Evolutionary conservation across 2,888 invertebrate species (phyloP).

Genomic region (Cantharis lateralis): DNA sequence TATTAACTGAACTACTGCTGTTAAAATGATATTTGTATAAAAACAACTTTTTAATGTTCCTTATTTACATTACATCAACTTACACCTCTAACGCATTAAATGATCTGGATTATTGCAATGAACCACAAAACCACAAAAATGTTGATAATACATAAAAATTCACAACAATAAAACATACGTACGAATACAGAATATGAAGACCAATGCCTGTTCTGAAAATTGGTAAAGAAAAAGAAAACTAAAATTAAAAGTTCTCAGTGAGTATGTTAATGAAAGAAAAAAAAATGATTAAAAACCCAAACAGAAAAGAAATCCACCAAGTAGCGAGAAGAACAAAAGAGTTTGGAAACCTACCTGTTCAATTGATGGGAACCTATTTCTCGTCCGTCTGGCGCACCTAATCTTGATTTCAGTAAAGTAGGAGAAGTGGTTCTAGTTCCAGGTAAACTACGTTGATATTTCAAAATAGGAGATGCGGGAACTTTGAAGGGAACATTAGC

Average conservation of each 20-base stretch:
- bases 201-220: slow-evolving; percentile 53
- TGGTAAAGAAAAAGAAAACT: slow-evolving; percentile 12
- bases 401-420: slow-evolving; percentile 47
- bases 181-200: slow-evolving; percentile 45
- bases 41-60: too few relatives aligned
- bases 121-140: not conserved
- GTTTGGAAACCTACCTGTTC: slow-evolving; percentile 43
- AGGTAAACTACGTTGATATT: slow-evolving; percentile 40
- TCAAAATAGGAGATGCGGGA: slow-evolving; percentile 42
- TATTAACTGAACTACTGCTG: not conserved
- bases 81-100: not conserved
- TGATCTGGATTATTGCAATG: not conserved
- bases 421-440: slow-evolving; percentile 48
- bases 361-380: slow-evolving; percentile 40
- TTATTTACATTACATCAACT: too few relatives aligned
- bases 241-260: slow-evolving; percentile 20
- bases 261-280: slow-evolving; percentile 2
- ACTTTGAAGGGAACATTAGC: slow-evolving; percentile 41
- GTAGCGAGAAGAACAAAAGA: slow-evolving; percentile 15
- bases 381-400: slow-evolving; percentile 31
- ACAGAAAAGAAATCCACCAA: slow-evolving; percentile 38
- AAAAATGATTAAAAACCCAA: slow-evolving; percentile 13
- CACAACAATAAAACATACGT: slow-evolving; percentile 40
- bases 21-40: not conserved
- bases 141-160: not conserved